Conservation (phyloP, 2,797 vertebrate species). For the Prionace glauca region DNA sequence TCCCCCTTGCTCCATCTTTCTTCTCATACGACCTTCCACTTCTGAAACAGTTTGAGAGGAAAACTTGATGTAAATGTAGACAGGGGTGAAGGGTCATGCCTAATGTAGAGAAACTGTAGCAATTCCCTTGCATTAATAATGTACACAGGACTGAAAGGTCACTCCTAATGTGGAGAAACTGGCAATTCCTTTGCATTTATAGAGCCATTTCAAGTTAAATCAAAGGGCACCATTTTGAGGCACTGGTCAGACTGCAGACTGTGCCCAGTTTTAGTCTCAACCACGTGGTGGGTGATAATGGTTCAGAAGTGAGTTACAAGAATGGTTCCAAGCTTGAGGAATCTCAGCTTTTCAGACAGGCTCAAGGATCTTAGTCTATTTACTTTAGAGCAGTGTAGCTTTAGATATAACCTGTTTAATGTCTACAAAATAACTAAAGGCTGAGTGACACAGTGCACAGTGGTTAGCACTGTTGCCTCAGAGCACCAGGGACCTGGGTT, state of each 20-base stretch:
- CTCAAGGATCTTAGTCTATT: too few relatives aligned
- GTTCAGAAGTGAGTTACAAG: neutral
- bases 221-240: neutral
- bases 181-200: neutral
- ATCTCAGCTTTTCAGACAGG: too few relatives aligned
- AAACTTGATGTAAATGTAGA: neutral
- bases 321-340: neutral
- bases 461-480: too few relatives aligned
- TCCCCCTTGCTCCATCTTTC: neutral
- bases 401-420: too few relatives aligned
- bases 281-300: too few relatives aligned
- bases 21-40: neutral
- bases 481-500: too few relatives aligned
- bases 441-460: too few relatives aligned
- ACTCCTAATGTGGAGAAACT: neutral
- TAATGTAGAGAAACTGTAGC: neutral
- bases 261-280: neutral
- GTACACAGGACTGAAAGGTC: too few relatives aligned
- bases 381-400: too few relatives aligned
- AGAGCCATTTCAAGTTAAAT: neutral
- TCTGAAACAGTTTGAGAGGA: neutral
- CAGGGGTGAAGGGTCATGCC: neutral
- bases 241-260: neutral
- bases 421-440: too few relatives aligned
- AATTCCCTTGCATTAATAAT: too few relatives aligned